Conservation (phyloP, 2,113 vertebrate species). For the Macaca mulatta region DNA sequence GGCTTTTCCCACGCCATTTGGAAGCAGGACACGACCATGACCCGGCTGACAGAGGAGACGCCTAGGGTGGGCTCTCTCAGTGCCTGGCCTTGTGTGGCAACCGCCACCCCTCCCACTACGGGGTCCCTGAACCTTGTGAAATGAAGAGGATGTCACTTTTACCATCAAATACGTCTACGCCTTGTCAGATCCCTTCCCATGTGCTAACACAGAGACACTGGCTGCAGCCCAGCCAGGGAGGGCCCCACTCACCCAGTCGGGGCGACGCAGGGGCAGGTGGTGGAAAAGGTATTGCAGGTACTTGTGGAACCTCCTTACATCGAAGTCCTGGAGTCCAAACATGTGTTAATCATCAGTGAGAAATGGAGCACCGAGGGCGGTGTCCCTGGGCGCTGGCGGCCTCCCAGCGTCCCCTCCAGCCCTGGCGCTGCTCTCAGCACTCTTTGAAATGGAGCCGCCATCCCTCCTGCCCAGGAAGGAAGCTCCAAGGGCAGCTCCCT, state of each 20-base stretch:
- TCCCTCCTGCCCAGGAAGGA: constrained; percentile 62
- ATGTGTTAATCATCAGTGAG: constrained; percentile 64
- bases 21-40: not conserved
- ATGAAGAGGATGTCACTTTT: not conserved
- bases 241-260: rapidly evolving
- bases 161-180: rapidly evolving
- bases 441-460: constrained; percentile 81
- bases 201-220: not conserved
- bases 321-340: constrained; percentile 41
- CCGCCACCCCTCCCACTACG: not conserved
- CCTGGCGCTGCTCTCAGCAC: not conserved
- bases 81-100: not conserved
- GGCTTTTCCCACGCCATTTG: not conserved
- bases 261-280: not conserved
- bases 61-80: not conserved
- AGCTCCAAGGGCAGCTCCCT: constrained; percentile 81
- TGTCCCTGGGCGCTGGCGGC: not conserved
- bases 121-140: not conserved
- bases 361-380: rapidly evolving
- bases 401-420: not conserved
- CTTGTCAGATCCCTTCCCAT: not conserved
- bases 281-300: not conserved
- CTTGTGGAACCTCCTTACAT: not conserved
- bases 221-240: not conserved
- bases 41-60: not conserved